Evolutionary conservation across 2,113 vertebrate genomes (phyloP).

Genomic region (Struthidea cinerea): DNA sequence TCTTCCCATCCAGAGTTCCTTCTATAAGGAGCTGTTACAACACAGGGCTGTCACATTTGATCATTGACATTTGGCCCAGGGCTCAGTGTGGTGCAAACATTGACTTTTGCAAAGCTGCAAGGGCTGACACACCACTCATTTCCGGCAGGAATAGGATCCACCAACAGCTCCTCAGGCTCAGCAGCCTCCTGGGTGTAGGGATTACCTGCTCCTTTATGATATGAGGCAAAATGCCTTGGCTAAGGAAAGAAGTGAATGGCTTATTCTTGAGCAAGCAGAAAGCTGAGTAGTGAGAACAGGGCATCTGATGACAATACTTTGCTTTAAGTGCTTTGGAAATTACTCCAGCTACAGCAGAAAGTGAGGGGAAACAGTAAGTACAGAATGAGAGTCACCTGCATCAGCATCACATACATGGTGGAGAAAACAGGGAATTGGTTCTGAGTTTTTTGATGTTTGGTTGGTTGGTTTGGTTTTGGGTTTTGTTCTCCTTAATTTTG

Average conservation of each 20-base stretch:
- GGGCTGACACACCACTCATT: fast-evolving
- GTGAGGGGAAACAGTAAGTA: background rate
- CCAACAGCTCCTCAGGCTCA: background rate
- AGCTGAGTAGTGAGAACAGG: background rate
- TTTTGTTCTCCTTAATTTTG: background rate
- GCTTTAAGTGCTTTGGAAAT: background rate
- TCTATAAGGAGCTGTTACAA: background rate
- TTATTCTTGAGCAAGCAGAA: background rate
- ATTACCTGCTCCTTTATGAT: background rate
- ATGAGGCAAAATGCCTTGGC: background rate
- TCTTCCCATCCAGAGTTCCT: background rate
- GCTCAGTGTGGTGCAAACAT: background rate
- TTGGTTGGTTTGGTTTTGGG: background rate
- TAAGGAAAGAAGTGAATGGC: background rate
- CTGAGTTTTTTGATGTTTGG: background rate
- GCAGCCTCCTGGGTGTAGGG: background rate
- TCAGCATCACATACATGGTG: background rate
- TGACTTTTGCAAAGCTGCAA: background rate
- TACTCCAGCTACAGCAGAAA: background rate
- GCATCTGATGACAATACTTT: background rate
- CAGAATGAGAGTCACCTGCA: background rate
- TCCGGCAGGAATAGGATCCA: background rate
- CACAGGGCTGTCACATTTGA: background rate
- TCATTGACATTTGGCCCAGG: background rate
- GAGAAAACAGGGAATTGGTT: background rate